These are phyloP conservation scores for Tuberolachnus salignus DNA, from an alignment of 2,888 invertebrate genomes.

Conservation along the genomic window DNA sequence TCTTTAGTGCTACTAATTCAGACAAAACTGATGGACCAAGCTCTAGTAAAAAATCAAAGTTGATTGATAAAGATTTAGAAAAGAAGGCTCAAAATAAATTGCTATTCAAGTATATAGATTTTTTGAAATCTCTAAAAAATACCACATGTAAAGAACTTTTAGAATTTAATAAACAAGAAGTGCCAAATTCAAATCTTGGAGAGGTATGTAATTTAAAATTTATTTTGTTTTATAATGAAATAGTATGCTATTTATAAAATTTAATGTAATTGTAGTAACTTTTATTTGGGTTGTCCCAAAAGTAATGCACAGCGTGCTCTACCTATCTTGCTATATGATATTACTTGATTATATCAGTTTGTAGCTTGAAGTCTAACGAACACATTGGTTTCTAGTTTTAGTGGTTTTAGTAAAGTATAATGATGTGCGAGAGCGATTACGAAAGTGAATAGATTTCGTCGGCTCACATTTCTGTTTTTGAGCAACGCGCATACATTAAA, in stretches of 20 bases:
- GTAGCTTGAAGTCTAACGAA: no score
- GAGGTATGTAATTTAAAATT: conserved; percentile 16
- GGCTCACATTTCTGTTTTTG: no score
- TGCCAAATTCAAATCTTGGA: conserved; percentile 63
- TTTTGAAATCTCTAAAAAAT: conserved; percentile 69
- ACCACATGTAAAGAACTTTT: conserved; percentile 71
- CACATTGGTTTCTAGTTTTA: no score
- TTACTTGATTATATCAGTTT: no score
- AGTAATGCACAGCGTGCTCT: no score
- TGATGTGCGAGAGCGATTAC: no score
- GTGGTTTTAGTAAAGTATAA: no score
- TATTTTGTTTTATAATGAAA: neutral
- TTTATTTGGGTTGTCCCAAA: no score
- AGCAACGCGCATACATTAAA: no score
- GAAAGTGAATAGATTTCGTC: no score
- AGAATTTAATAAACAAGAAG: conserved; percentile 73
- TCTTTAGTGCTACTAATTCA: conserved; percentile 61
- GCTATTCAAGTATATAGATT: conserved; percentile 73
- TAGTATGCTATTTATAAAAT: neutral
- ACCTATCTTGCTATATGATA: no score
- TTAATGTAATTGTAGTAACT: no score
- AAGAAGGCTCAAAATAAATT: conserved; percentile 76
- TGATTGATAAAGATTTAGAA: conserved; percentile 64
- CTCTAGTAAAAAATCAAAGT: conserved; percentile 70
- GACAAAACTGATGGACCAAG: conserved; percentile 67